Base-by-base conservation (phyloP, 2,113 vertebrate genomes). In the Urocolius indicus region DNA sequence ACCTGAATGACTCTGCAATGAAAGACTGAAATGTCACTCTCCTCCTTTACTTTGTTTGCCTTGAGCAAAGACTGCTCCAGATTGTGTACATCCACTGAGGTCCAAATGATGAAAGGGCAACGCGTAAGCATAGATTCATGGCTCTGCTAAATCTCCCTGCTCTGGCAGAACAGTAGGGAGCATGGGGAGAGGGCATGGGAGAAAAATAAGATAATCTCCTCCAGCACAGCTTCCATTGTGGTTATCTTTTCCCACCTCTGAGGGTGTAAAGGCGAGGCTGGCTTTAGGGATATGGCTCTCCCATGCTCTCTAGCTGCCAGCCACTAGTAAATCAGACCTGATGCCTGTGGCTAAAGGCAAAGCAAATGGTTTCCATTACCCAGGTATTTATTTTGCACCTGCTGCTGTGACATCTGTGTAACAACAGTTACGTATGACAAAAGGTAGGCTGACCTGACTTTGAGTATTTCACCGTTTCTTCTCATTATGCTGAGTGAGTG, bases 1-100 rank as follows among this genome's bases (percentile, higher is more conserved):
- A 97, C 97, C 96, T 79, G 81, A 92, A 92, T 95, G 93, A 94
- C 94, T 95, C 94, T 54, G 76, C 93, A 97, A 87, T 96, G 95
- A 96, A 96, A 93, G 95, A 94, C 95, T 95, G 95, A 97, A 97
- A 97, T 97, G 94, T 95, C 97, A 96, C 75, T 96, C 87, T 96
- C 83, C 89, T 95, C 91, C 87, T 96, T 95, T 90, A 94, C 95
- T 91, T 96, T 93, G 95, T 96, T 95, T 90, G 96, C 95, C 97
- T 97, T 97, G 94, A 97, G 96, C 96, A 96, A 97, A 97, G 96
- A 82, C 83, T 96, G 94, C 94, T 97, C 91, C 89, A 94, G 92
- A 95, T 95, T 94, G 94, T 96, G 95, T 93, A 95, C 93, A 80
- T 92, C 93, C 67, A 92, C 87, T 0, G 11, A 96, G 94, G 87